Percentiles rank a stretch among this genome's conserved stretches.
phyloP scores from a whole-genome alignment of 2,797 vertebrate genomes.

The Botia almorhae region DNA sequence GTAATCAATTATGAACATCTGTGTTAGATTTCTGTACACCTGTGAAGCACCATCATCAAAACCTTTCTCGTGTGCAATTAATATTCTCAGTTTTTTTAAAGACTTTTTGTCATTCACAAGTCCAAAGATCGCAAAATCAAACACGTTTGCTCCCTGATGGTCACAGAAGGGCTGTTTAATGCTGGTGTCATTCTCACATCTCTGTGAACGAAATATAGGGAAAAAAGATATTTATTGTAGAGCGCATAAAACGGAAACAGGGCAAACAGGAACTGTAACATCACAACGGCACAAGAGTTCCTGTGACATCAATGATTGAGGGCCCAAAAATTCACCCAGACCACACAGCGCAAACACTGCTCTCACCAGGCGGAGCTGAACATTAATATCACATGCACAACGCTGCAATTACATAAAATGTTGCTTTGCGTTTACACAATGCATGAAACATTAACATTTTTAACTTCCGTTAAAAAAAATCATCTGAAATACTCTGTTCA shows the following conservation, averaged over 20 bases:
- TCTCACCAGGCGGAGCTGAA: not conserved
- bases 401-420: conserved; percentile 40
- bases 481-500: too few species aligned
- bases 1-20: conserved; percentile 42
- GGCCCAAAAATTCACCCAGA: not conserved
- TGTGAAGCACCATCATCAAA: conserved; percentile 61
- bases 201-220: conserved; percentile 42
- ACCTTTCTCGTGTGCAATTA: not conserved
- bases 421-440: conserved; percentile 43
- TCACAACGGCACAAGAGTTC: conserved; percentile 35
- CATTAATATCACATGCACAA: not conserved
- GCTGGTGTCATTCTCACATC: conserved; percentile 70
- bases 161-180: conserved; percentile 71
- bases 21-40: conserved; percentile 84
- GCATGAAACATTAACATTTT: conserved; percentile 56
- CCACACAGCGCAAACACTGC: conserved; percentile 68
- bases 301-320: not conserved
- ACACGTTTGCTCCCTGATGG: conserved; percentile 70
- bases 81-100: not conserved
- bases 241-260: too few species aligned
- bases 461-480: conserved; percentile 34
- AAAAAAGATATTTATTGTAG: not conserved
- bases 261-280: not conserved
- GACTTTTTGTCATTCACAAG: not conserved
- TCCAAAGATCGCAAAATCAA: not conserved